Percentiles rank a stretch among this genome's conserved stretches.
These are phyloP conservation scores for Agonum fuliginosum DNA, from an alignment of 2,888 invertebrate genomes.

Conservation along the genomic window DNA sequence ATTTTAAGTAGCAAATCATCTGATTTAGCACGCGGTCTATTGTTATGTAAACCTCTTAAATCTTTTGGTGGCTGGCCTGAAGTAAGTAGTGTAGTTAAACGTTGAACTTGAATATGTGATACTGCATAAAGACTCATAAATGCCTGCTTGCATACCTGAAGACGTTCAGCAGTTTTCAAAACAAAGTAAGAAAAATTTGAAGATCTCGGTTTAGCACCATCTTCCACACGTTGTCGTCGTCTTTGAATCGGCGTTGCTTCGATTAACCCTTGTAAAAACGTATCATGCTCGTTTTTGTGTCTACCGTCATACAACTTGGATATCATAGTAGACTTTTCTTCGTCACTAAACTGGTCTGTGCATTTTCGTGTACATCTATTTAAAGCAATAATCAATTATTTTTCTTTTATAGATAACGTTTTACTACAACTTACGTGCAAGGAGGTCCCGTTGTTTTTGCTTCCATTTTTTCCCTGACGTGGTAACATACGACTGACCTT, in stretches of 20 bases:
- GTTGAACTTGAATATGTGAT: slow-evolving; percentile 60
- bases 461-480: background rate
- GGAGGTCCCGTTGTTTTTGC: background rate
- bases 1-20: background rate
- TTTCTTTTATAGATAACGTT: background rate
- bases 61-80: slow-evolving; percentile 5
- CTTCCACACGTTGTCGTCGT: slow-evolving; percentile 44
- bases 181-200: no score
- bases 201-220: no score
- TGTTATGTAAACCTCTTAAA: slow-evolving; percentile 26
- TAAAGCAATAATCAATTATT: background rate
- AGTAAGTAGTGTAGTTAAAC: slow-evolving; percentile 54
- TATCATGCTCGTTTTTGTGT: slow-evolving; percentile 62
- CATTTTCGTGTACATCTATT: slow-evolving; percentile 46
- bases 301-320: slow-evolving; percentile 58
- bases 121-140: slow-evolving; percentile 61
- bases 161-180: no score
- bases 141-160: slow-evolving; percentile 61
- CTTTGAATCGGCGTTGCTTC: slow-evolving; percentile 61
- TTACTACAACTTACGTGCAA: background rate
- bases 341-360: slow-evolving; percentile 59
- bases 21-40: background rate
- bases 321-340: slow-evolving; percentile 60
- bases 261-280: slow-evolving; percentile 62
- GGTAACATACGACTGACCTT: no score